Conservation (phyloP, 2,113 vertebrate species). For the Platysternon megacephalum region DNA sequence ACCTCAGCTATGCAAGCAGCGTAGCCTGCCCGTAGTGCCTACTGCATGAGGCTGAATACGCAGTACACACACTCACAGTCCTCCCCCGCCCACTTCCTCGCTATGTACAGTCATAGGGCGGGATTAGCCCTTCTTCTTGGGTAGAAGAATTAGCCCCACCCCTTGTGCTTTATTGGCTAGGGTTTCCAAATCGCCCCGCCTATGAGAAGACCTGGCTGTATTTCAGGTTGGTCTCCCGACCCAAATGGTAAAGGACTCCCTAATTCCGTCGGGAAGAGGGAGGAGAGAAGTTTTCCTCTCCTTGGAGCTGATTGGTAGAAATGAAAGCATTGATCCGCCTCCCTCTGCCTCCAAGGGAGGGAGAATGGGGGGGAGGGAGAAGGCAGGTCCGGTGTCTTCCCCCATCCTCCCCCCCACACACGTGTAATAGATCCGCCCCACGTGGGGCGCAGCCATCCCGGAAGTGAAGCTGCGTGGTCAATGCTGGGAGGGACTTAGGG, state of each 20-base stretch:
- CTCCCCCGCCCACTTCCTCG: neutral
- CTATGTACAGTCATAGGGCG: neutral
- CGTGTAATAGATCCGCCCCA: neutral
- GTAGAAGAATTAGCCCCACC: neutral
- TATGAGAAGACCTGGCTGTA: neutral
- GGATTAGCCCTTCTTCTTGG: neutral
- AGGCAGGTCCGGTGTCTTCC: neutral
- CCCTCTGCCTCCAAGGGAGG: neutral
- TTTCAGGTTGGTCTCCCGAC: neutral
- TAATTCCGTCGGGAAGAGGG: neutral
- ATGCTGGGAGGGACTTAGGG: neutral
- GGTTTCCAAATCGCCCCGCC: neutral
- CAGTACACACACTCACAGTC: neutral
- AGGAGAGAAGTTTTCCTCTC: neutral
- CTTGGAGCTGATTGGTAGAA: neutral
- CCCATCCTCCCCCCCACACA: neutral
- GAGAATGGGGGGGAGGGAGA: neutral
- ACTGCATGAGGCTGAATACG: neutral
- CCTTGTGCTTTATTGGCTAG: neutral
- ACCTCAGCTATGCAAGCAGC: neutral
- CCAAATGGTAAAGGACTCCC: neutral
- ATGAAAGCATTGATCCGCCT: neutral
- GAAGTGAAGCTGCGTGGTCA: neutral
- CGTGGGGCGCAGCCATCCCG: neutral
- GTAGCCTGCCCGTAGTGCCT: neutral